Percentiles rank a stretch among this genome's conserved stretches.
These are phyloP conservation scores for Gobiocypris rarus DNA, from an alignment of 2,113 vertebrate genomes.

Conservation along the genomic window DNA sequence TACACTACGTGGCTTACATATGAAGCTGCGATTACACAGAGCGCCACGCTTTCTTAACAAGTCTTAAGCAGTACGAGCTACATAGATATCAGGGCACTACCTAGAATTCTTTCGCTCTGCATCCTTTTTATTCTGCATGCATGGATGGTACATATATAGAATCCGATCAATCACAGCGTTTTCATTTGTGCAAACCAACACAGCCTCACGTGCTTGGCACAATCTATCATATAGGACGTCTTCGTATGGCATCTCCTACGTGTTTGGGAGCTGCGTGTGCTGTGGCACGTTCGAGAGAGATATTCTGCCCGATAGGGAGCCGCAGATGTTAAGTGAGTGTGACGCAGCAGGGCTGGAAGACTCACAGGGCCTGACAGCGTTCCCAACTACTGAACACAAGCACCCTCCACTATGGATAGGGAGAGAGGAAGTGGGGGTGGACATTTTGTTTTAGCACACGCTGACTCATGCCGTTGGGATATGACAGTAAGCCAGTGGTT, in stretches of 20 bases:
- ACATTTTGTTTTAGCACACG: constrained; percentile 51
- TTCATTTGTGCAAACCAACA: constrained; percentile 61
- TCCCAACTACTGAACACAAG: constrained; percentile 27
- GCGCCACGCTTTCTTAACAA: neutral
- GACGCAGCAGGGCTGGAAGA: constrained; percentile 70
- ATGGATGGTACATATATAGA: constrained; percentile 58
- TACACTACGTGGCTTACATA: neutral
- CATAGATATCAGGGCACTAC: neutral
- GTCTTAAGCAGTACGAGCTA: neutral
- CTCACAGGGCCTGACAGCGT: constrained; percentile 68
- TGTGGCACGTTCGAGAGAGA: constrained; percentile 68
- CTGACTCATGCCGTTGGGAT: constrained; percentile 25
- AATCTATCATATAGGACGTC: constrained; percentile 71
- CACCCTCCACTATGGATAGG: neutral
- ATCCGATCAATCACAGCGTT: constrained; percentile 66
- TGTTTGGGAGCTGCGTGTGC: constrained; percentile 41
- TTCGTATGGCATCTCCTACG: constrained; percentile 70
- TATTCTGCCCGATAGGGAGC: constrained; percentile 69
- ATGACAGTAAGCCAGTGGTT: constrained; percentile 36
- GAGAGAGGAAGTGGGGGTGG: constrained; percentile 41
- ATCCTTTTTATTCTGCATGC: constrained; percentile 52
- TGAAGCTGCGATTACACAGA: neutral
- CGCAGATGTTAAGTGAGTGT: constrained; percentile 76
- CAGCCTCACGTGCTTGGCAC: constrained; percentile 65
- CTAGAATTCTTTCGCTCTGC: constrained; percentile 8